A percentile compares a stretch with the other conserved stretches of the same genome.
Evolutionary conservation across 2,888 invertebrate genomes (phyloP).

Genomic region (Nephrotoma flavescens): DNA sequence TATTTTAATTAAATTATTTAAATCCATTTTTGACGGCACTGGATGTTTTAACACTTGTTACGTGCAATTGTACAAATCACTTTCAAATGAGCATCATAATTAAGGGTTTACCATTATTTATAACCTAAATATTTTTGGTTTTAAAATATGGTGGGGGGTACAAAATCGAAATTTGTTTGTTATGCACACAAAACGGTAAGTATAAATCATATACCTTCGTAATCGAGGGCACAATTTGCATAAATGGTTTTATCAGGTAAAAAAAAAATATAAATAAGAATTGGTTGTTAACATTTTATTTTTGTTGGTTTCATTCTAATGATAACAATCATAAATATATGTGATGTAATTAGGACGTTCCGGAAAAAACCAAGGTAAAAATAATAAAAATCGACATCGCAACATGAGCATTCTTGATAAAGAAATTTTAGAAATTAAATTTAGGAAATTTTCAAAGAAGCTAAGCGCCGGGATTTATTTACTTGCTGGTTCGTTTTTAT

Average conservation of each 20-base stretch:
- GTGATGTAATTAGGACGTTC: background rate
- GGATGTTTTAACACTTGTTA: background rate
- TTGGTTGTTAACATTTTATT: background rate
- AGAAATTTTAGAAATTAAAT: background rate
- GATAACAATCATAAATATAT: background rate
- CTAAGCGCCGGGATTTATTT: background rate
- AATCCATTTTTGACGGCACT: background rate
- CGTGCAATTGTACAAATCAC: background rate
- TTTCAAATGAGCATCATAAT: background rate
- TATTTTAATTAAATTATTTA: background rate
- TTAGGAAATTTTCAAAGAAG: background rate
- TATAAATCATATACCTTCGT: background rate
- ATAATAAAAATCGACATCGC: background rate
- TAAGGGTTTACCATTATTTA: background rate
- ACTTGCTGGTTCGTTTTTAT: background rate
- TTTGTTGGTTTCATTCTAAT: background rate
- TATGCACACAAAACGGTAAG: background rate
- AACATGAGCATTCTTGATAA: background rate
- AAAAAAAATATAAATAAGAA: background rate
- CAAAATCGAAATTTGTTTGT: too few relatives aligned
- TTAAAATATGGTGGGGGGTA: background rate
- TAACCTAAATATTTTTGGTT: background rate
- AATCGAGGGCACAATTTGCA: background rate
- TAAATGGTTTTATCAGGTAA: background rate
- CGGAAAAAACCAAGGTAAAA: background rate